Evolutionary conservation across 2,888 invertebrate genomes (phyloP), one percentile per base, ranked within the genome.

Genomic region (Nomada ruficornis): DNA sequence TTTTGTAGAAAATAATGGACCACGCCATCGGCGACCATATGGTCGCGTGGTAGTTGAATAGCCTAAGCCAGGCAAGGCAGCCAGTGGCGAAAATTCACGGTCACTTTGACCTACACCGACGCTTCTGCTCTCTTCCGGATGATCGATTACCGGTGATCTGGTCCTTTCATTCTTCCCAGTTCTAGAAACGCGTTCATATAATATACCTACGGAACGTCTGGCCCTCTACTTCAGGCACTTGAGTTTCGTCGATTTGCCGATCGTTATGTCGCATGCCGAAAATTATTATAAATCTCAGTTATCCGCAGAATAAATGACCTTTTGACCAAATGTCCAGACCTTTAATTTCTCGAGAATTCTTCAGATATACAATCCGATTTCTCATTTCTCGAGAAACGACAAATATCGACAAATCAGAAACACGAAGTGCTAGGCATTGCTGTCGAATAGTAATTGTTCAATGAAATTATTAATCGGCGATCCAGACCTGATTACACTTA

Each of bases 11-110:
- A 91, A 93, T 93, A 93, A 93, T 92, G 91, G 92, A 88, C 90
- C 84, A 89, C 80, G 89, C 91, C 91, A 86, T 84, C 91, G 93
- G 93, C 93, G 90, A 92, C 93, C 93, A 93, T 93, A 93, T 93
- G 93, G 93, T 93, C 81, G 86, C 85, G 76, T 81, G 87, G 76
- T 81, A 88, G 87, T 82, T 72, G 75, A 83, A 78, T 26, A 52
- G 54, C 54, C 57, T 54, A 62, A 36, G 52, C 50, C 52, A 36
- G 69, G 47, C 65, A 29, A 55, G 20, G 47, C 23, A 42, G 54
- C 63, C 36, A 83, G 67, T 67, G 73, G 81, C 86, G 83, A 89
- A 87, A 87, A 86, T 86, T 85, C 83, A 76, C 72, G 77, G 73
- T 69, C 76, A 74, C 84, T 88, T 88, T 82, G 86, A 85, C 84